Evolutionary conservation across 92 coral and sea anemone species (phyloP).

Genomic region (Epizoanthus illoricatus): DNA sequence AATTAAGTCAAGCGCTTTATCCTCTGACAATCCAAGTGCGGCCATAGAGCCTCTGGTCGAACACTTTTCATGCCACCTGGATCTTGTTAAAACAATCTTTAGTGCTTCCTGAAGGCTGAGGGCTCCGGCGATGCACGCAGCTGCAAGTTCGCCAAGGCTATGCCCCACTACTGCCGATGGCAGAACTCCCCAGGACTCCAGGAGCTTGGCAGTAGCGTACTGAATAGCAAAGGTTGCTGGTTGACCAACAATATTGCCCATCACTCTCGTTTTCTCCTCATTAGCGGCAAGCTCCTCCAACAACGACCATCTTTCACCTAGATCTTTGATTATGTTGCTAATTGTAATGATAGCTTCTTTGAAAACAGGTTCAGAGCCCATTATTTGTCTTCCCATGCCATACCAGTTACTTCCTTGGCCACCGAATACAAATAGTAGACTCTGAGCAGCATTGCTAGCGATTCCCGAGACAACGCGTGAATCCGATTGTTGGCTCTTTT

Average conservation of each 20-base stretch:
- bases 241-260: constrained; percentile 66
- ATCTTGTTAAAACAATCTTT: constrained; percentile 62
- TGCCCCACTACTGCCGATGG: constrained; percentile 92
- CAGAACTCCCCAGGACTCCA: constrained; percentile 80
- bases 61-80: constrained; percentile 75
- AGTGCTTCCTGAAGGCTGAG: constrained; percentile 70
- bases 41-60: constrained; percentile 81
- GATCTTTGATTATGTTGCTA: constrained; percentile 45
- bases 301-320: constrained; percentile 68
- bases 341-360: constrained; percentile 50
- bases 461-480: constrained; percentile 47
- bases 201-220: constrained; percentile 71
- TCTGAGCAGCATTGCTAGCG: constrained; percentile 26
- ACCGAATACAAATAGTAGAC: constrained; percentile 77
- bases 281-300: constrained; percentile 53
- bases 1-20: constrained; percentile 50
- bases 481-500: constrained; percentile 49
- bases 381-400: constrained; percentile 83
- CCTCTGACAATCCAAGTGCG: constrained; percentile 80
- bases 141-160: constrained; percentile 87
- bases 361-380: constrained; percentile 69
- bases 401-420: constrained; percentile 90
- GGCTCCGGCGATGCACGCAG: constrained; percentile 76
- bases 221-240: constrained; percentile 83
- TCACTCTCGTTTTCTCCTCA: constrained; percentile 46